Conservation (phyloP, 2,797 vertebrate species). For the Spinus olivaceus region DNA sequence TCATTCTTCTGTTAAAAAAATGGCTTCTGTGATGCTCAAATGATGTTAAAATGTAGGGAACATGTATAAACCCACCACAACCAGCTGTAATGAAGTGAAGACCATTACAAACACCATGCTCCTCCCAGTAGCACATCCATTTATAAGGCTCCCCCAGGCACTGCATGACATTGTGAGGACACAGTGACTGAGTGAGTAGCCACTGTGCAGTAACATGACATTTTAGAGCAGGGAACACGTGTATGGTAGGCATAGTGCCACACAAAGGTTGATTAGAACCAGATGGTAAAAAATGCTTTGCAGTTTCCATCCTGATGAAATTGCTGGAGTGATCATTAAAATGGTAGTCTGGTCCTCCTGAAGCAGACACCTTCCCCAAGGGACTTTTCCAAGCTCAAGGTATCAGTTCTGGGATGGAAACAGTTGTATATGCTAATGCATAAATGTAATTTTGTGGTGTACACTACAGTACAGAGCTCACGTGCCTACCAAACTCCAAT, state of each 20-base stretch:
- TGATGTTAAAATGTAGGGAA: neutral
- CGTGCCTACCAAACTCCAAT: neutral
- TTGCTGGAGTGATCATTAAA: neutral
- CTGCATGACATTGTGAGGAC: conserved; percentile 43
- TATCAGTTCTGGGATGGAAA: neutral
- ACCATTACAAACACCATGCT: neutral
- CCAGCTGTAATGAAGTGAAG: neutral
- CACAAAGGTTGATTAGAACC: conserved; percentile 33
- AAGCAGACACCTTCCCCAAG: neutral
- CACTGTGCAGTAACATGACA: neutral
- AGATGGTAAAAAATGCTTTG: conserved; percentile 27
- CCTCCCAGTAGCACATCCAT: neutral
- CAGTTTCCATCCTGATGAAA: neutral
- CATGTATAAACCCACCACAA: neutral
- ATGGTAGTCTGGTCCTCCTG: neutral
- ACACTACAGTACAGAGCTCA: neutral
- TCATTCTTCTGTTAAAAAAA: neutral
- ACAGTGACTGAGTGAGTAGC: neutral
- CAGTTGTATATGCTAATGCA: neutral
- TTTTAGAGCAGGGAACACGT: conserved; percentile 13
- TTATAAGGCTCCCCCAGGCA: neutral
- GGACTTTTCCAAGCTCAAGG: neutral
- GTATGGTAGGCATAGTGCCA: conserved; percentile 14
- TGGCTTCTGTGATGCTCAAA: neutral
- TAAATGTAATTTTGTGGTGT: neutral